phyloP scores from a whole-genome alignment of 2,113 vertebrate species.

The Panthera leo region DNA sequence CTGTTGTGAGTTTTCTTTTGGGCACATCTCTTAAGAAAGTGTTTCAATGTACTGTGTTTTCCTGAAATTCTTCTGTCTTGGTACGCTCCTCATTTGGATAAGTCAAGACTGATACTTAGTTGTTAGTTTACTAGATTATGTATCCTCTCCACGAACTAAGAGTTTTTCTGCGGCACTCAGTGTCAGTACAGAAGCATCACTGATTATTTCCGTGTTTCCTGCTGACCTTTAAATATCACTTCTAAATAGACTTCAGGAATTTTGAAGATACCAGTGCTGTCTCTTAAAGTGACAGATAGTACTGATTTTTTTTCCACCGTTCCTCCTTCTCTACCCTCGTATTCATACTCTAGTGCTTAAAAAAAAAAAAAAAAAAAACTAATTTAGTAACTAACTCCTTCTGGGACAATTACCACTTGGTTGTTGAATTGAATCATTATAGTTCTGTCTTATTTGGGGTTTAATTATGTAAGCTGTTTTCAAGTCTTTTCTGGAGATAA shows the following conservation, averaged over 20 bases:
- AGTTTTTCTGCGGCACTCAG: not conserved
- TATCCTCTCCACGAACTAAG: not conserved
- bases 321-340: not conserved
- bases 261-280: not conserved
- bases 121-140: not conserved
- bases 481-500: constrained; percentile 10
- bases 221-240: constrained; percentile 67
- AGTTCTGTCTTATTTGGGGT: not conserved
- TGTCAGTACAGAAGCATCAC: not conserved
- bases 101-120: not conserved
- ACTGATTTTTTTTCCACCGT: not conserved
- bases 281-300: not conserved
- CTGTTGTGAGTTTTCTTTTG: not conserved
- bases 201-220: constrained; percentile 44
- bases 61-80: not conserved
- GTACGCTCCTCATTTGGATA: not conserved
- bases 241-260: constrained; percentile 36
- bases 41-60: constrained; percentile 21
- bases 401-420: constrained; percentile 33
- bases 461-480: constrained; percentile 10
- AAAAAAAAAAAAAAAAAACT: not conserved
- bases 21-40: not conserved
- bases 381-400: constrained; percentile 18
- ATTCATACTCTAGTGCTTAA: not conserved
- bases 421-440: constrained; percentile 50